A percentile compares a stretch with the other conserved stretches of the same genome.
Evolutionary conservation across 2,888 invertebrate genomes (phyloP).

Genomic region (Melipona beecheii): DNA sequence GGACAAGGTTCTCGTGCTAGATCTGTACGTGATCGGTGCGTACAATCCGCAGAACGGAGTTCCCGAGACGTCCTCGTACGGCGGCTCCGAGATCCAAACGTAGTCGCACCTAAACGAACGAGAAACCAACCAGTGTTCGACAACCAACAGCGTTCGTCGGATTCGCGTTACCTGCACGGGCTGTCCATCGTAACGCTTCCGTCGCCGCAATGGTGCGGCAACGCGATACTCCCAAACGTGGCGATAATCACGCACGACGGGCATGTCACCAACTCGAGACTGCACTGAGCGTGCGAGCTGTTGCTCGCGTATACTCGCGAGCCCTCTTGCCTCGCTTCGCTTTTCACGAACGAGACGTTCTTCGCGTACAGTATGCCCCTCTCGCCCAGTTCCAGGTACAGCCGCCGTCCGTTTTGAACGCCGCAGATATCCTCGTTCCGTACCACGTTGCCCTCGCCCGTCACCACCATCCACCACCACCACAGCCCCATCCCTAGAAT

Average conservation of each 20-base stretch:
- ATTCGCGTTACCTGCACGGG: constrained; percentile 82
- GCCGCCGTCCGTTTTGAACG: constrained; percentile 81
- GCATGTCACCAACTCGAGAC: constrained; percentile 89
- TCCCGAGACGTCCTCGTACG: constrained; percentile 87
- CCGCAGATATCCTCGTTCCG: constrained; percentile 83
- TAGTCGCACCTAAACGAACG: constrained; percentile 86
- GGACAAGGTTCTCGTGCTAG: constrained; percentile 87
- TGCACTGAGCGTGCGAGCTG: constrained; percentile 85
- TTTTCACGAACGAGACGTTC: constrained; percentile 78
- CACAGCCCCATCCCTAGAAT: constrained; percentile 41
- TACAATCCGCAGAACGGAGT: constrained; percentile 87
- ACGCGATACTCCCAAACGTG: constrained; percentile 84
- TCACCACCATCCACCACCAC: constrained; percentile 35
- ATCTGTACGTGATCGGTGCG: constrained; percentile 85
- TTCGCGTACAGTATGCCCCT: constrained; percentile 81
- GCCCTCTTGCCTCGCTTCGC: constrained; percentile 69
- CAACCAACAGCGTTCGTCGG: too few relatives aligned
- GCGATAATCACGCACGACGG: constrained; percentile 88
- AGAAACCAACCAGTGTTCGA: background rate
- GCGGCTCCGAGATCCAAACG: constrained; percentile 88
- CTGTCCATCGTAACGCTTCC: constrained; percentile 80
- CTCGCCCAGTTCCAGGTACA: constrained; percentile 83
- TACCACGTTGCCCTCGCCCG: constrained; percentile 71
- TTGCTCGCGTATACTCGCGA: constrained; percentile 74
- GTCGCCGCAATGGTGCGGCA: constrained; percentile 82